Evolutionary conservation across 2,797 vertebrate species (phyloP).

Genomic region (Perodicticus potto): DNA sequence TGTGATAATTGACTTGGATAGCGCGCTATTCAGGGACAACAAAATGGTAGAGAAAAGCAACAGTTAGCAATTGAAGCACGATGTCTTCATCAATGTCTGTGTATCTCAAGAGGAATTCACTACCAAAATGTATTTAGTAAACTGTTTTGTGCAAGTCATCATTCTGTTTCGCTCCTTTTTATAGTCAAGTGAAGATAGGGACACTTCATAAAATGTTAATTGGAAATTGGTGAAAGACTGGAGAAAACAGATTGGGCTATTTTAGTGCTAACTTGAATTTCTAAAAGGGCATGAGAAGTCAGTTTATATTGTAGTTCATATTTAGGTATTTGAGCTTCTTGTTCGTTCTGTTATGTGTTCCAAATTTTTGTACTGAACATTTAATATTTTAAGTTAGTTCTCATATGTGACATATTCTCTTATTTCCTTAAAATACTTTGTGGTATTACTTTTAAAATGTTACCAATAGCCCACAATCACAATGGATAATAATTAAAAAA

Average conservation of each 20-base stretch:
- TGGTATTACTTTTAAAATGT: background rate
- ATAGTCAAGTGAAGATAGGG: background rate
- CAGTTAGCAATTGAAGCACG: background rate
- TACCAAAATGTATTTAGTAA: background rate
- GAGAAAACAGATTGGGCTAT: background rate
- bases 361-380: background rate
- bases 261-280: constrained; percentile 16
- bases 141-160: background rate
- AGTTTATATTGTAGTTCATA: background rate
- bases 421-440: background rate
- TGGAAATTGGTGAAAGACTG: background rate
- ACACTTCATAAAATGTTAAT: background rate
- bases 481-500: background rate
- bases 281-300: background rate
- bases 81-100: background rate
- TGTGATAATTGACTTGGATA: background rate
- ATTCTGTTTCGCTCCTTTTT: background rate
- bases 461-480: background rate
- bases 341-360: background rate
- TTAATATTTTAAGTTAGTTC: constrained; percentile 40
- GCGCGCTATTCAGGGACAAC: background rate
- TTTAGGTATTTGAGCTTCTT: background rate
- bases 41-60: constrained; percentile 8
- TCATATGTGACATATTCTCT: background rate
- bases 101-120: background rate